Percentiles rank a stretch among this genome's conserved stretches.
Conservation (phyloP, 2,888 invertebrate genomes). For the Morinoia aosen region DNA sequence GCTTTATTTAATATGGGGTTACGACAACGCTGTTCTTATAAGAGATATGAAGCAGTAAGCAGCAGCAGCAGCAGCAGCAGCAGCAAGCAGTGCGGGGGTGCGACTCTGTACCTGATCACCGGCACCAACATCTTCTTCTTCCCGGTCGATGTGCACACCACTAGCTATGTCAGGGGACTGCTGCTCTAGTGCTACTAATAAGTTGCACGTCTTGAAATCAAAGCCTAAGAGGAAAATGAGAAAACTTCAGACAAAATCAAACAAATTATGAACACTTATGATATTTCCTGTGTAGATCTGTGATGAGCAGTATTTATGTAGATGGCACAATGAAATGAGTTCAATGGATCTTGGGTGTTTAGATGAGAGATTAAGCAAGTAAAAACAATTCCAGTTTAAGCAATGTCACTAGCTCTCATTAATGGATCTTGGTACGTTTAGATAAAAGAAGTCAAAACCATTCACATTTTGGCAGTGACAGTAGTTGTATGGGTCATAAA, state of each 20-base stretch:
- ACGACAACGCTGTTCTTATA: background rate
- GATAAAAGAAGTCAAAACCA: too few relatives aligned
- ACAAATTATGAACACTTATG: background rate
- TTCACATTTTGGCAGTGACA: too few relatives aligned
- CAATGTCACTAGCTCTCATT: too few relatives aligned
- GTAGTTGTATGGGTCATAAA: too few relatives aligned
- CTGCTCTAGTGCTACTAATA: conserved; percentile 76
- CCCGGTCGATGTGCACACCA: conserved; percentile 74
- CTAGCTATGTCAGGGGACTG: conserved; percentile 73
- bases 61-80: background rate
- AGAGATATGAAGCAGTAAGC: background rate
- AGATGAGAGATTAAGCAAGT: too few relatives aligned
- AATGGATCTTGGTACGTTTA: too few relatives aligned
- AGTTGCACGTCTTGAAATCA: conserved; percentile 77
- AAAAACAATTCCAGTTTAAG: too few relatives aligned
- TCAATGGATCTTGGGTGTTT: too few relatives aligned
- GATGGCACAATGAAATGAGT: too few relatives aligned
- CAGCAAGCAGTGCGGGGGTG: background rate
- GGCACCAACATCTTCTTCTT: conserved; percentile 73
- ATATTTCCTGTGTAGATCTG: background rate
- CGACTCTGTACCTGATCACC: conserved; percentile 72
- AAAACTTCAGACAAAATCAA: background rate
- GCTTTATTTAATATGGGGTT: background rate
- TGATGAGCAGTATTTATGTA: too few relatives aligned
- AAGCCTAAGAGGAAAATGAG: conserved; percentile 71